phyloP scores from a whole-genome alignment of 2,797 vertebrate genomes.

The Esox lucius region DNA sequence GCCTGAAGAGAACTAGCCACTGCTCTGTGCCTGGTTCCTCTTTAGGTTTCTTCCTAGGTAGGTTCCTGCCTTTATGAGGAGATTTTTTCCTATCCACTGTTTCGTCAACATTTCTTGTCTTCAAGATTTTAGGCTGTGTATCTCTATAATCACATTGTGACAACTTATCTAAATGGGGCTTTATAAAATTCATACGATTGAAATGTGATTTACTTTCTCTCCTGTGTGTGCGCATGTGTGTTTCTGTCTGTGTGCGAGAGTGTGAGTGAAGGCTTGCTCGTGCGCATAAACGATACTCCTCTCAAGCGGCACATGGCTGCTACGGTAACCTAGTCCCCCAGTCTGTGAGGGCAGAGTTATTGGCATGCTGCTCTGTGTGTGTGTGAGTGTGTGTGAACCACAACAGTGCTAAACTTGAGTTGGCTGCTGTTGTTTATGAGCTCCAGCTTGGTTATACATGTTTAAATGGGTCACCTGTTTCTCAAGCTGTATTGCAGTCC shows the following conservation, averaged over 20 bases:
- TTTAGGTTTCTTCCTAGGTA: no score
- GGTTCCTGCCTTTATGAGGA: no score
- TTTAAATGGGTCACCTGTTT: no score
- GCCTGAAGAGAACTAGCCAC: no score
- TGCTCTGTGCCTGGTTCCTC: no score
- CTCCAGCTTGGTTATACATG: no score
- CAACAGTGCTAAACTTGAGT: background rate
- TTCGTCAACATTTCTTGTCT: no score
- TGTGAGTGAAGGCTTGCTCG: constrained; percentile 57
- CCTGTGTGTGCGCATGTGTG: background rate
- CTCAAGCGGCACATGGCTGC: constrained; percentile 67
- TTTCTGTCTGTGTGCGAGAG: constrained; percentile 32
- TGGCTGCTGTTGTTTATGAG: background rate
- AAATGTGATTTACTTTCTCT: background rate
- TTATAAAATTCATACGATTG: no score
- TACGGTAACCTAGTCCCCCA: constrained; percentile 52
- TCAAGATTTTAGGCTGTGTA: no score
- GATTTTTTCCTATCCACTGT: no score
- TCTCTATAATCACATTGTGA: no score
- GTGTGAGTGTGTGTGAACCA: background rate
- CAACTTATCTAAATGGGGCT: no score
- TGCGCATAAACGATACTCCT: constrained; percentile 66
- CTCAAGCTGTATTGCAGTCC: background rate
- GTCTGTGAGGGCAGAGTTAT: constrained; percentile 47
- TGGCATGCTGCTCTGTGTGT: constrained; percentile 51